Evolutionary conservation across 2,797 vertebrate species (phyloP).

Genomic region (Tokudaia muenninki): DNA sequence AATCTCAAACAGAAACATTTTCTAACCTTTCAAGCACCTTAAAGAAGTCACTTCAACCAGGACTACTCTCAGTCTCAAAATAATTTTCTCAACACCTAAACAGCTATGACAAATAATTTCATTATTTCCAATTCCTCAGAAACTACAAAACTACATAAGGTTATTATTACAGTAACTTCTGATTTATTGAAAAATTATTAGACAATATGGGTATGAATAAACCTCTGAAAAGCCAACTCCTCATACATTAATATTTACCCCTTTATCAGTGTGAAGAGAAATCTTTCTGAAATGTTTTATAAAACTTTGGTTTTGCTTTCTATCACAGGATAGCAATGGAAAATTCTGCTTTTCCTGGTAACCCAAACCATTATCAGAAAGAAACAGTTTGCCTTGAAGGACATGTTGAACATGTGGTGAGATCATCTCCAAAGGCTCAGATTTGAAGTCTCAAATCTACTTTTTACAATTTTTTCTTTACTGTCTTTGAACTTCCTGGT

Average conservation of each 20-base stretch:
- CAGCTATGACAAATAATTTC: slow-evolving; percentile 50
- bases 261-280: background rate
- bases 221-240: slow-evolving; percentile 12
- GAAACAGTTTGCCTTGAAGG: background rate
- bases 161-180: slow-evolving; percentile 46
- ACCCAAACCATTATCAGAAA: background rate
- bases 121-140: slow-evolving; percentile 6
- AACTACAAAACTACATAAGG: background rate
- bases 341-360: background rate
- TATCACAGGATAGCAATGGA: background rate
- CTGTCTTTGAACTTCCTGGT: background rate
- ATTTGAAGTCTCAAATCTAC: background rate
- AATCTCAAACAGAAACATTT: background rate
- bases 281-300: slow-evolving; percentile 44
- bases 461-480: slow-evolving; percentile 5
- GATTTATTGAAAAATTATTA: slow-evolving; percentile 18
- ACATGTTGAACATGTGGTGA: background rate
- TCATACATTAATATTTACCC: slow-evolving; percentile 4
- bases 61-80: background rate
- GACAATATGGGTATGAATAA: background rate
- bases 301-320: background rate
- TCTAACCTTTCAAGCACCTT: background rate
- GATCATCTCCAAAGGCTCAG: slow-evolving; percentile 10
- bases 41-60: background rate
- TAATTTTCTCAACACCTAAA: slow-evolving; percentile 13